These are phyloP conservation scores for Conopomorpha cramerella DNA, from an alignment of 1,140 invertebrate genomes.

Conservation along the genomic window DNA sequence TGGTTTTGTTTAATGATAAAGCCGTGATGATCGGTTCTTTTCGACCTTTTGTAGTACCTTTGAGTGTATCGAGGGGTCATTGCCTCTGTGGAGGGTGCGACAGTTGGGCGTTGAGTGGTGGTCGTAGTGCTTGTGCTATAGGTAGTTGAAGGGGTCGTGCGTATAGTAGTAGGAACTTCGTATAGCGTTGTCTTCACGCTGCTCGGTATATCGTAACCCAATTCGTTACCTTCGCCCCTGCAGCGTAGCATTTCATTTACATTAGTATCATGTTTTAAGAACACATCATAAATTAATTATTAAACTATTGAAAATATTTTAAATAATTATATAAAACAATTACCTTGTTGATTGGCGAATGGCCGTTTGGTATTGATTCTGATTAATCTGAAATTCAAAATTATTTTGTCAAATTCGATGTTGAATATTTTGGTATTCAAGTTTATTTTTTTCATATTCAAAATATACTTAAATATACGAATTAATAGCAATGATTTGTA, in stretches of 20 bases:
- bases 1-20: constrained; percentile 19
- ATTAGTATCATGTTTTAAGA: constrained; percentile 3
- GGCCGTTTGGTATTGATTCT: constrained; percentile 52
- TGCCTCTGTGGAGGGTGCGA: constrained; percentile 49
- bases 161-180: constrained; percentile 46
- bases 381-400: constrained; percentile 51
- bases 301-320: too few species aligned
- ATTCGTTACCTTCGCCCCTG: constrained; percentile 61
- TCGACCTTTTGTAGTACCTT: constrained; percentile 65
- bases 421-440: too few species aligned
- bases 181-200: constrained; percentile 48
- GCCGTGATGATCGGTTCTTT: constrained; percentile 22
- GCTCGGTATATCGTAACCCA: constrained; percentile 56
- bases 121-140: constrained; percentile 49
- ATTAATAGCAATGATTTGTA: too few species aligned
- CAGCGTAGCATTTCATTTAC: constrained; percentile 22
- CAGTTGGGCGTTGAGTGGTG: constrained; percentile 47
- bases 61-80: constrained; percentile 50
- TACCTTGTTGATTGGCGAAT: constrained; percentile 53
- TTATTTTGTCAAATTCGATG: too few species aligned
- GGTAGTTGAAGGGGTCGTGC: constrained; percentile 35
- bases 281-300: too few species aligned
- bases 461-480: too few species aligned
- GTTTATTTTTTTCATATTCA: too few species aligned
- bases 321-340: constrained; percentile 17